Base-by-base conservation (phyloP, 2,888 invertebrate species). In the Acanthosoma haemorrhoidale region DNA sequence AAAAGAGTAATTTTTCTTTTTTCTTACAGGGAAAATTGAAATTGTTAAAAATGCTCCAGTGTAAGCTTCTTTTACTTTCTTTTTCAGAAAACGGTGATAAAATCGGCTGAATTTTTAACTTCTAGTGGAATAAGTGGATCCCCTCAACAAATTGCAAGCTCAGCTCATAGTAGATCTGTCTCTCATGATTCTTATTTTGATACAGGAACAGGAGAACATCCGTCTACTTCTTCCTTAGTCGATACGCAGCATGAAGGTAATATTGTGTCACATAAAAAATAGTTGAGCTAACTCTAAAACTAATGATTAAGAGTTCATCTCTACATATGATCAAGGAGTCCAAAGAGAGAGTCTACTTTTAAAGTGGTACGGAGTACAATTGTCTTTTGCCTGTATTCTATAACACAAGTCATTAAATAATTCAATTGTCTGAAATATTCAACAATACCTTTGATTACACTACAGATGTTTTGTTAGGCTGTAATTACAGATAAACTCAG, bases 161-260 rank as follows among this genome's bases (percentile, higher is more conserved):
- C 71, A 15, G 69, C 64, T 43, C 76, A 83, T 82, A 84, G 83
- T 70, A 60, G 77, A 60, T 94, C 94, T 0, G 91, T 94, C 0
- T 94, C 94, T 0, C 94, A 95, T 80, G 95, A 95, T 80, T 95
- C 94, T 0, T 95, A 95, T 81, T 95, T 95, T 82, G 94, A 94
- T 77, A 83, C 87, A 84, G 83, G 87, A 82, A 32, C 61, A 5
- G 60, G 36, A 6, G 69, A 72, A 6, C 73, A 73, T 36, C 68
- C 64, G 8, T 72, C 72, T n/a, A 60, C 71, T n/a, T 71, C 73
- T 15, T 73, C 73, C n/a, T 71, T 73, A 9, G 63, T 71, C 29
- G 73, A 73, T 58, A 73, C 73, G 21, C 73, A 73, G 41, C 73
- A 73, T 63, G 73, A 73, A 71, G 73, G 72, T 70, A 60, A 69